Percentiles rank a stretch among this genome's conserved stretches.
These are phyloP conservation scores for Hydrotaea cyrtoneurina DNA, from an alignment of 2,888 invertebrate species.

Conservation along the genomic window DNA sequence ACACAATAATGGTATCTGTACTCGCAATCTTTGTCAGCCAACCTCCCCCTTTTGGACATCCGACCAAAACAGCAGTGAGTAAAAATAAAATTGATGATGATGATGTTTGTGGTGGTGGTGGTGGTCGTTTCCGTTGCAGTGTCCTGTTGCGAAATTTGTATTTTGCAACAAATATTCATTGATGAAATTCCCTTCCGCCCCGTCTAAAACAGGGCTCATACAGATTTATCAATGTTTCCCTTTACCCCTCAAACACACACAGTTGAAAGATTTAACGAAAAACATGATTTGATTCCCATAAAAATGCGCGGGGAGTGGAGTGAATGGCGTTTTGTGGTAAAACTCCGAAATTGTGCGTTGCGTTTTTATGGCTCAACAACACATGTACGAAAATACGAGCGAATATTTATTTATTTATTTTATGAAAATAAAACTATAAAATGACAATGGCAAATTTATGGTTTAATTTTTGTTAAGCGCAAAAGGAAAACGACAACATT, in stretches of 20 bases:
- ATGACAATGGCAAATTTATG: conserved; percentile 36
- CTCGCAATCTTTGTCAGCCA: not conserved
- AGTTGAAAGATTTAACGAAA: not conserved
- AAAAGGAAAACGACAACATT: not conserved
- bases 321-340: not conserved
- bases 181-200: not conserved
- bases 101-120: not conserved
- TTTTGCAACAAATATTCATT: not conserved
- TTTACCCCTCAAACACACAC: not conserved
- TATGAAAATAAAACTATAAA: conserved; percentile 30
- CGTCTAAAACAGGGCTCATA: not conserved
- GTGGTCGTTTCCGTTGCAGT: not conserved
- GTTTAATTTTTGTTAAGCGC: conserved; percentile 45
- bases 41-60: not conserved
- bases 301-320: not conserved
- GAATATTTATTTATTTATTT: conserved; percentile 4
- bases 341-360: not conserved
- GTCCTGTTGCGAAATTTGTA: conserved; percentile 2
- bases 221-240: not conserved
- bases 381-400: not conserved
- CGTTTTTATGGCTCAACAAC: conserved; percentile 9
- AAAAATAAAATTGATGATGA: conserved; percentile 15
- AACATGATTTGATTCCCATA: conserved; percentile 5
- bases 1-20: not conserved
- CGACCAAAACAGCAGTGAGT: not conserved